Evolutionary conservation across 2,797 vertebrate genomes (phyloP), one percentile per base, ranked within the genome.

Genomic region (Cetoscarus ocellatus): DNA sequence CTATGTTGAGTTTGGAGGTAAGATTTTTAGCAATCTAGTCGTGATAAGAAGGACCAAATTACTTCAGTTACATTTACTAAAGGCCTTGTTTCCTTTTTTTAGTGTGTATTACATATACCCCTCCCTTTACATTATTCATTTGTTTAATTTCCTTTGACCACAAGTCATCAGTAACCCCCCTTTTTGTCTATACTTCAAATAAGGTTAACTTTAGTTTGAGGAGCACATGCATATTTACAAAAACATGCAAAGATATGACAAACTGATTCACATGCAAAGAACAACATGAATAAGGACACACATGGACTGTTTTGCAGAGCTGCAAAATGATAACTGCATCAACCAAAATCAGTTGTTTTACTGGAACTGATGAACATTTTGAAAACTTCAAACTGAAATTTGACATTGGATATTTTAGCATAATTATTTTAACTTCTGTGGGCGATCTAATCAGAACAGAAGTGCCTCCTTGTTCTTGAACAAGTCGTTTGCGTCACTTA

Each of bases 221-320:
- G 27, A 14, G 27, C 2, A 68, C 77, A 79, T 86, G 84, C 71
- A 89, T 79, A 88, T 61, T 54, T 14, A 62, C 17, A 55, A 48
- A 70, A 17, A 49, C 68, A 76, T 67, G 77, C 66, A 85, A 70
- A 83, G 72, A 73, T 12, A 38, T 59, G 9, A 55, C 27, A 2
- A 38, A 57, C 11, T 60, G 53, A 14, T 56, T 51, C 39, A 56
- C 82, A 87, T 83, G 79, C 69, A 88, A 78, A 86, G 50, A 52
- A 55, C 40, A 49, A 80, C 50, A 68, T 15, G 62, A 54, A 85
- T 65, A 84, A 58, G 76, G 49, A 77, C 18, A 67, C 18, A 67
- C 13, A 45, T 4, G 27, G 50, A 47, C 54, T 63, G 47, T 45
- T 13, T 14, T 3, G 36, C 59, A 73, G 70, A 59, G 84, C 82